Conservation (phyloP, 2,113 vertebrate genomes). For the Gadus macrocephalus region DNA sequence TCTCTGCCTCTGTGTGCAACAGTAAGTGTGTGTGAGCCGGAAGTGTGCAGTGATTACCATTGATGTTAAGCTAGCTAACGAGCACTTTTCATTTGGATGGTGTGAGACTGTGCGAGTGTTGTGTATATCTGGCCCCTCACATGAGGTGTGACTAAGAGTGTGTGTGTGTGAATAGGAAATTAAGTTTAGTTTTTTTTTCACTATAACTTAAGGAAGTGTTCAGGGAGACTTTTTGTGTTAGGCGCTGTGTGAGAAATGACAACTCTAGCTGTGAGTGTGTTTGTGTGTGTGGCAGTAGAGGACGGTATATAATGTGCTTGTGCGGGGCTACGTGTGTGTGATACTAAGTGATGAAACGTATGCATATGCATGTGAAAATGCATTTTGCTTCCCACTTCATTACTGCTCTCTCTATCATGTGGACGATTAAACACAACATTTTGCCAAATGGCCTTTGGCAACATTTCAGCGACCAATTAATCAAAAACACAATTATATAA, state of each 20-base stretch:
- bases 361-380: slow-evolving; percentile 11
- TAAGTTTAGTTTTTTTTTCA: background rate
- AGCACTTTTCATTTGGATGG: slow-evolving; percentile 52
- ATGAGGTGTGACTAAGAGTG: slow-evolving; percentile 6
- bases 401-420: slow-evolving; percentile 21
- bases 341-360: too few relatives aligned
- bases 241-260: slow-evolving; percentile 31
- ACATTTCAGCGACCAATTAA: slow-evolving; percentile 22
- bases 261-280: slow-evolving; percentile 50
- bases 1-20: slow-evolving; percentile 6
- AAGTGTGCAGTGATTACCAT: slow-evolving; percentile 71
- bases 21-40: slow-evolving; percentile 14
- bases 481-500: slow-evolving; percentile 1
- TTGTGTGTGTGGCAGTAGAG: background rate
- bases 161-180: slow-evolving; percentile 6
- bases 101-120: slow-evolving; percentile 8
- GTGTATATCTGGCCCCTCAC: slow-evolving; percentile 4
- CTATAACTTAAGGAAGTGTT: background rate
- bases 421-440: slow-evolving; percentile 22
- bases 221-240: slow-evolving; percentile 27
- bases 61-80: slow-evolving; percentile 67
- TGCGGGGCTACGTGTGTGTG: slow-evolving; percentile 4
- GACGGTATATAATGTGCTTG: background rate
- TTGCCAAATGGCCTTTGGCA: slow-evolving; percentile 18
- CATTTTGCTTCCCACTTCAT: slow-evolving; percentile 16